Evolutionary conservation across 2,113 vertebrate genomes (phyloP), one percentile per base, ranked within the genome.

Genomic region (Australoheros scitulus): DNA sequence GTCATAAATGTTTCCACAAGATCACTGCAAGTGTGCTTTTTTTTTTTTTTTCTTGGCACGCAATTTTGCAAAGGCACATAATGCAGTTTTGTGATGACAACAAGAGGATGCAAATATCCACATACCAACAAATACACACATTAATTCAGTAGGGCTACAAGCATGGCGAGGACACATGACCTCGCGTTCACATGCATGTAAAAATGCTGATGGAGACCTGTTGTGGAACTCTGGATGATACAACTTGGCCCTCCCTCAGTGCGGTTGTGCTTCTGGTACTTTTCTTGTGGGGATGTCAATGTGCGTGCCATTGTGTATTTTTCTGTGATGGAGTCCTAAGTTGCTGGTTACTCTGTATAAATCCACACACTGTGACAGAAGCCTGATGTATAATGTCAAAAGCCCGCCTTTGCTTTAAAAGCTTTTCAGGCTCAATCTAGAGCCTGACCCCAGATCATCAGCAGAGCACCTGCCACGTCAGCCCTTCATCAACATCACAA

Each of bases 401-500:
- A 50, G 29, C 47, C 82, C 85, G 56, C 86, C 81, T 91, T 88
- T 81, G 38, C 80, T 87, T 55, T 88, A 72, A 93, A 77, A 84
- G 75, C 90, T 93, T 91, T 90, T 95, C 94, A 95, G 77, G 74
- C 82, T 93, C 91, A 95, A 95, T 96, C 85, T 90, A 75, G 76
- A 79, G 60, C 41, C 86, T 93, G 92, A 93, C 91, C 93, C 79
- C 78, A 93, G 95, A 95, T 92, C 76, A 90, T 94, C 79, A 56
- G 70, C 95, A 95, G 94, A 94, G 83, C 92, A 92, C 90, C 92
- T 91, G 83, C 86, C 84, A 91, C 80, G 85, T 92, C 90, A 90
- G 77, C 81, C 84, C 82, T 70, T 85, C 92, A 88, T 91, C 76
- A 84, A 83, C 82, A 63, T 87, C 77, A 81, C 82, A 41, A 63